Percentiles rank a stretch among this genome's conserved stretches.
These are phyloP conservation scores for Nibea albiflora DNA, from an alignment of 2,113 vertebrate species.

Conservation along the genomic window DNA sequence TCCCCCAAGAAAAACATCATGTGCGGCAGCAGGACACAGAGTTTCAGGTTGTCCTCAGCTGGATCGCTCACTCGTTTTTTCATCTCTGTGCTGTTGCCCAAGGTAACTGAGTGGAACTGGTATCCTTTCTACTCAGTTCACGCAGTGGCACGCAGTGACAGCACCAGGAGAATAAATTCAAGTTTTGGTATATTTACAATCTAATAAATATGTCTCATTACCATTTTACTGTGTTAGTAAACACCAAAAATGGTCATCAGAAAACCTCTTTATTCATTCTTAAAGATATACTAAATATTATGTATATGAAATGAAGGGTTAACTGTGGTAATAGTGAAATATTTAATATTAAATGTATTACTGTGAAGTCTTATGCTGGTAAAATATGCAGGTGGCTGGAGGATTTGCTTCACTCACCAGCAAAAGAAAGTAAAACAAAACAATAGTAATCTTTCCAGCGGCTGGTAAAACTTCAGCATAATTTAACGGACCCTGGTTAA, in stretches of 20 bases:
- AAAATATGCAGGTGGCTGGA: too few species aligned
- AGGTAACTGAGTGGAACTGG: constrained; percentile 6
- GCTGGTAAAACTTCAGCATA: too few species aligned
- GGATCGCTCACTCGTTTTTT: background rate
- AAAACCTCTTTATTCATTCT: background rate
- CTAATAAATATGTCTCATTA: too few species aligned
- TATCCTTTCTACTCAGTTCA: background rate
- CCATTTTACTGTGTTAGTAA: background rate
- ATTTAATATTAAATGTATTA: background rate
- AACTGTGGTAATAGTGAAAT: background rate
- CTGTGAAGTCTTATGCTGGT: background rate
- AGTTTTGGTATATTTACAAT: background rate
- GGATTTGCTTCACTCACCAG: too few species aligned
- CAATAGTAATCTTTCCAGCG: too few species aligned
- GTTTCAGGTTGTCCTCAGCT: constrained; percentile 3
- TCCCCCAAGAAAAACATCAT: constrained; percentile 8
- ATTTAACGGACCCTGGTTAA: background rate
- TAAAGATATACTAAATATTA: background rate
- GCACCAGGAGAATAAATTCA: background rate
- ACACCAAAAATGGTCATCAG: background rate
- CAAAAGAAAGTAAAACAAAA: too few species aligned
- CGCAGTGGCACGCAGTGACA: background rate
- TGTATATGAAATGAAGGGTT: background rate
- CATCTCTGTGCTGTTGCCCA: constrained; percentile 14
- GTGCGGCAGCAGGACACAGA: constrained; percentile 8